Conservation (phyloP, 2,797 vertebrate genomes). For the Pangasius mekongensis region DNA sequence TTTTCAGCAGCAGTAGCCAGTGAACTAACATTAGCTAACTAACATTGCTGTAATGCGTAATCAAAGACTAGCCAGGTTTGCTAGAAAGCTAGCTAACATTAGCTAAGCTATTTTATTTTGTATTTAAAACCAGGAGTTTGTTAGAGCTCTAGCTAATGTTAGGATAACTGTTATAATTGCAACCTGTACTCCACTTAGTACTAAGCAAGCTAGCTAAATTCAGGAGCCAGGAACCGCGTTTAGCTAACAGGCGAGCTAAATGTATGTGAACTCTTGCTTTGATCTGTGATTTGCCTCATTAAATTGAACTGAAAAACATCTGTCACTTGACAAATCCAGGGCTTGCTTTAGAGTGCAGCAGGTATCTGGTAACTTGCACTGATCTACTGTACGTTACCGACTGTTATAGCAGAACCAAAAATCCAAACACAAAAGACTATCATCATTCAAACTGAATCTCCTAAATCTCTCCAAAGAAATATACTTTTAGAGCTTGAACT, state of each 20-base stretch:
- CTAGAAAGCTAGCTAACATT: not conserved
- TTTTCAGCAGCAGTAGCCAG: too few relatives aligned
- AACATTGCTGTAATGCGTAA: not conserved
- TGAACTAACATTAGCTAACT: too few relatives aligned
- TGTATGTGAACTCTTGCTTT: not conserved
- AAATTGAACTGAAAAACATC: not conserved
- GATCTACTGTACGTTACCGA: not conserved
- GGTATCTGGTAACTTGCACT: not conserved
- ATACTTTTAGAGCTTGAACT: slow-evolving; percentile 40
- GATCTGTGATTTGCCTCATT: not conserved
- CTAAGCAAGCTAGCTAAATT: not conserved
- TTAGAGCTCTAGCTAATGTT: not conserved
- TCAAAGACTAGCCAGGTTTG: not conserved
- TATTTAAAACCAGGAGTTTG: too few relatives aligned
- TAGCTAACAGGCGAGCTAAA: not conserved
- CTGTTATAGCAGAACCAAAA: not conserved
- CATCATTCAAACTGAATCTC: not conserved
- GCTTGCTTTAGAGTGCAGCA: not conserved
- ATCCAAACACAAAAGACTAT: too few relatives aligned
- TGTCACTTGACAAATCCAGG: not conserved
- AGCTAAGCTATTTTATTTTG: not conserved
- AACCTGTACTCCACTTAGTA: not conserved
- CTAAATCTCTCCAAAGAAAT: not conserved
- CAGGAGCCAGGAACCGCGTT: not conserved
- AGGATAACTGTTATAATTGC: not conserved